These are phyloP conservation scores for Varecia variegata DNA, from an alignment of 2,797 vertebrate species.

Conservation along the genomic window DNA sequence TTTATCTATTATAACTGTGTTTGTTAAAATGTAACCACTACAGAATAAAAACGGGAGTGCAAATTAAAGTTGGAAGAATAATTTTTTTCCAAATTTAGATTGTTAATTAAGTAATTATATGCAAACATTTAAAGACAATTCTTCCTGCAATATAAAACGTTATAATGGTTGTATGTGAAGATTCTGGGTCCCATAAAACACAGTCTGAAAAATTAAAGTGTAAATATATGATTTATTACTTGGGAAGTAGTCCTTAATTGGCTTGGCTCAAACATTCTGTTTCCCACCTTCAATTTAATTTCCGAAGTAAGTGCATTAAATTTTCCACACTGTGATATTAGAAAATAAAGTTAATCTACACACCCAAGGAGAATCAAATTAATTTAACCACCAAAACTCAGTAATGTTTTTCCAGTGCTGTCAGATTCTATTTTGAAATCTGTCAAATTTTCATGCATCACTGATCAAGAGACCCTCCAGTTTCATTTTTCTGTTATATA, in stretches of 20 bases:
- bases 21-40: not conserved
- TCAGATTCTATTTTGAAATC: constrained; percentile 34
- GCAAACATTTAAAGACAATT: not conserved
- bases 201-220: not conserved
- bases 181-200: not conserved
- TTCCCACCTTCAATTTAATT: constrained; percentile 9
- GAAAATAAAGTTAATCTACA: constrained; percentile 1
- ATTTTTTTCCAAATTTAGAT: not conserved
- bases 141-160: not conserved
- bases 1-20: not conserved
- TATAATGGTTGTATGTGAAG: not conserved
- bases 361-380: constrained; percentile 12
- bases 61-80: not conserved
- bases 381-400: constrained; percentile 30
- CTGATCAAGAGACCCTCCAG: not conserved
- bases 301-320: constrained; percentile 1
- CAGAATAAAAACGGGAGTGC: not conserved
- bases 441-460: not conserved
- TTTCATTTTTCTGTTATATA: not conserved
- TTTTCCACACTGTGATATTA: constrained; percentile 13
- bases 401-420: not conserved
- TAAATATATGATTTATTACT: not conserved
- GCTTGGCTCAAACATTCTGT: not conserved
- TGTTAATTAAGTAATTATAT: not conserved
- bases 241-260: not conserved